These are phyloP conservation scores for Clostera curtula DNA, from an alignment of 2,888 invertebrate genomes.

Conservation along the genomic window DNA sequence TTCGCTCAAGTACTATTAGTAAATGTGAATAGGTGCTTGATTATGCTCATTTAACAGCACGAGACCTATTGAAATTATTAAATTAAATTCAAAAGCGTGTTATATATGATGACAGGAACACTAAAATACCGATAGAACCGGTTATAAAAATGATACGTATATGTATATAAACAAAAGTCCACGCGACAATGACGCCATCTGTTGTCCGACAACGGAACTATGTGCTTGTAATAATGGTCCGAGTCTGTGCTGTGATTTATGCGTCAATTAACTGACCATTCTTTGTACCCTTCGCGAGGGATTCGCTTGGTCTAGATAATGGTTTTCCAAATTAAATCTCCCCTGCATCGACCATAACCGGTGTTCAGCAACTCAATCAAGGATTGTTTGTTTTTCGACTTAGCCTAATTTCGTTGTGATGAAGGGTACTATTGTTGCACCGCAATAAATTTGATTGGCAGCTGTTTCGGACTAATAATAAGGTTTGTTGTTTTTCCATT, in stretches of 20 bases:
- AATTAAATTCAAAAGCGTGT: conserved; percentile 35
- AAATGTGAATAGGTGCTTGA: conserved; percentile 18
- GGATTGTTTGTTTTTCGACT: conserved; percentile 63
- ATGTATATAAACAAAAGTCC: conserved; percentile 38
- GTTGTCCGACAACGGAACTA: conserved; percentile 38
- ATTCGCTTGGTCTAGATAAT: conserved; percentile 31
- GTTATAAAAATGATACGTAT: conserved; percentile 34
- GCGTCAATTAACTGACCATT: conserved; percentile 70
- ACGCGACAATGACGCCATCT: conserved; percentile 52
- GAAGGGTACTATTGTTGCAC: conserved; percentile 34
- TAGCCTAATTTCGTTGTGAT: conserved; percentile 44
- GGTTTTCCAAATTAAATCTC: conserved; percentile 56
- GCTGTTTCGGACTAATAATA: conserved; percentile 36
- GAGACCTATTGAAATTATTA: conserved; percentile 36
- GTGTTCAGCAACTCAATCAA: conserved; percentile 56
- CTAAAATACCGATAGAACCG: conserved; percentile 33
- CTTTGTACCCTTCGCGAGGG: conserved; percentile 29
- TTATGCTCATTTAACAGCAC: conserved; percentile 40
- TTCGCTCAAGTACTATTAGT: conserved; percentile 7
- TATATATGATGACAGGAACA: conserved; percentile 38
- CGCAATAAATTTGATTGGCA: conserved; percentile 44
- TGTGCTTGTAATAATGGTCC: conserved; percentile 34
- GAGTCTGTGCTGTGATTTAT: conserved; percentile 60
- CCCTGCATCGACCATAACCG: conserved; percentile 40
- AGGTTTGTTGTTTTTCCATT: conserved; percentile 44